Conservation (phyloP, 2,113 vertebrate genomes). For the Ageneiosus marmoratus region DNA sequence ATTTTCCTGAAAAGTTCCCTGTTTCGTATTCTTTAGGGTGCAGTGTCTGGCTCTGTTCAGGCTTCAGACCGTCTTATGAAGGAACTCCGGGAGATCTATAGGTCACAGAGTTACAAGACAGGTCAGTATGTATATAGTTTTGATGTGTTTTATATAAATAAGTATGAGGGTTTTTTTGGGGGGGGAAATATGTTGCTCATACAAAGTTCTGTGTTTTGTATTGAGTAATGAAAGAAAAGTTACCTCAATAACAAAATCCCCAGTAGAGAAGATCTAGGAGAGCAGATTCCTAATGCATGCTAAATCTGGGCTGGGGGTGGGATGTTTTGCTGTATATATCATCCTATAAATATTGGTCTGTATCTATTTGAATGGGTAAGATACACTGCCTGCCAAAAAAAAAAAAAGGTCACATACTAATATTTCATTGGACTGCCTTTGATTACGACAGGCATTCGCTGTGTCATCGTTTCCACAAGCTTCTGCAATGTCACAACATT, state of each 20-base stretch:
- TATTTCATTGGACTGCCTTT: no score
- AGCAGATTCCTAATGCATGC: background rate
- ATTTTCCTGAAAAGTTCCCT: background rate
- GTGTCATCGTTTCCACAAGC: no score
- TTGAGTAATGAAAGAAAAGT: no score
- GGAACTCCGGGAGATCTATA: conserved; percentile 98
- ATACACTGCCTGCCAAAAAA: no score
- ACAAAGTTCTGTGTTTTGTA: background rate
- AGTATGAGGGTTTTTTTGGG: background rate
- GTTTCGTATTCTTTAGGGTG: conserved; percentile 77
- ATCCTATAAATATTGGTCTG: background rate
- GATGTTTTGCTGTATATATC: background rate
- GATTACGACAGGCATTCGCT: no score
- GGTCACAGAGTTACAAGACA: conserved; percentile 97
- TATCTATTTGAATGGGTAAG: background rate
- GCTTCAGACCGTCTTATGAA: conserved; percentile 98
- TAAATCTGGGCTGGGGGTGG: background rate
- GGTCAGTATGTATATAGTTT: conserved; percentile 67
- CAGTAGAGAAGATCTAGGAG: background rate
- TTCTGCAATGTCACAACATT: no score
- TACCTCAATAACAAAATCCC: background rate
- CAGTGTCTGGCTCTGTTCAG: conserved; percentile 96
- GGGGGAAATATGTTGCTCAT: background rate
- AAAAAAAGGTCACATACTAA: no score
- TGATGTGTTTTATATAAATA: background rate